These are phyloP conservation scores for Nematostella vectensis DNA, from an alignment of 92 coral and sea anemone genomes.

Conservation along the genomic window DNA sequence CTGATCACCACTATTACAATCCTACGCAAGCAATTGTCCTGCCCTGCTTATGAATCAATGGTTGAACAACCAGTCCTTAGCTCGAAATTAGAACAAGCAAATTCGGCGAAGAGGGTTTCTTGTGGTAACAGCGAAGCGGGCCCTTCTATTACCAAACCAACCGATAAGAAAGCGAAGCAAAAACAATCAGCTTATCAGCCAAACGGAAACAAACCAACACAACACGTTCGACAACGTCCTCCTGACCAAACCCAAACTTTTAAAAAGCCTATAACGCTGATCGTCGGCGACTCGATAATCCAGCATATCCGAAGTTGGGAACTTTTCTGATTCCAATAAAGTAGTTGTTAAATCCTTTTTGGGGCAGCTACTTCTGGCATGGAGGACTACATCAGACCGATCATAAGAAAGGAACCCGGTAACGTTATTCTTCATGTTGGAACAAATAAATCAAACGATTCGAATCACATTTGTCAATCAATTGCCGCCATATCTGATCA, in stretches of 20 bases:
- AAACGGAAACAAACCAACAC: slow-evolving; percentile 6
- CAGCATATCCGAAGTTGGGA: slow-evolving; percentile 15
- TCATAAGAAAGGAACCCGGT: slow-evolving; percentile 21
- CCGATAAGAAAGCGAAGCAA: slow-evolving; percentile 11
- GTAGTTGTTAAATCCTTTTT: slow-evolving; percentile 27
- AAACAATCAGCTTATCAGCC: slow-evolving; percentile 11
- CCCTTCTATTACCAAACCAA: slow-evolving; percentile 5
- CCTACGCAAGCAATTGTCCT: neutral
- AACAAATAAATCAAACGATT: slow-evolving; percentile 14
- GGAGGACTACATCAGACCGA: slow-evolving; percentile 27
- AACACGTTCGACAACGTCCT: slow-evolving; percentile 1
- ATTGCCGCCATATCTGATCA: slow-evolving; percentile 1
- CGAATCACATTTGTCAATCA: slow-evolving; percentile 7
- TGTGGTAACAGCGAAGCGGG: neutral
- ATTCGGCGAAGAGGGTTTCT: neutral
- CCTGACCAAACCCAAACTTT: slow-evolving; percentile 5
- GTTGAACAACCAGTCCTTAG: no score
- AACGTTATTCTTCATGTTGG: slow-evolving; percentile 32
- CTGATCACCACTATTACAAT: neutral
- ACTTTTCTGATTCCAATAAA: slow-evolving; percentile 9
- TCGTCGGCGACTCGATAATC: slow-evolving; percentile 22
- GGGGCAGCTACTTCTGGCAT: slow-evolving; percentile 25
- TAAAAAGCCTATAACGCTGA: slow-evolving; percentile 11
- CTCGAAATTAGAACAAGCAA: no score
- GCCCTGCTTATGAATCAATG: no score